These are phyloP conservation scores for Sminthopsis crassicaudata DNA, from an alignment of 2,113 vertebrate species.

Conservation along the genomic window DNA sequence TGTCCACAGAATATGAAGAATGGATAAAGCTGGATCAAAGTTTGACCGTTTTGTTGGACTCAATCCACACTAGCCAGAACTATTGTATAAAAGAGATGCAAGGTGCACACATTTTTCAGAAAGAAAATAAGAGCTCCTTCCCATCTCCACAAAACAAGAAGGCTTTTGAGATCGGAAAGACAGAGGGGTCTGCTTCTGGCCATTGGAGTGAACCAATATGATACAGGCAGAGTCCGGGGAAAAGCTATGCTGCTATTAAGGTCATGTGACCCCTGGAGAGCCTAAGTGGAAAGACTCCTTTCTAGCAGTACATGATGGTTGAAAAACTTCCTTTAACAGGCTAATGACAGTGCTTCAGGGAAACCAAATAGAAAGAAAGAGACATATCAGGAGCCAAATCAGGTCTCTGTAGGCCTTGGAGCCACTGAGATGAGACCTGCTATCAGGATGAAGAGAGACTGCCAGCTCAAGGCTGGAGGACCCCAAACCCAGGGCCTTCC, in stretches of 20 bases:
- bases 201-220: not conserved
- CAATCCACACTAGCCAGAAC: not conserved
- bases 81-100: not conserved
- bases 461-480: not conserved
- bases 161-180: not conserved
- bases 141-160: not conserved
- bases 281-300: not conserved
- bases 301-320: not conserved
- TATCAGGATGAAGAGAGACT: not conserved
- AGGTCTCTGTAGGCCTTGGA: slow-evolving; percentile 32
- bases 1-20: not conserved
- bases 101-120: not conserved
- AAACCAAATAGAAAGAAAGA: slow-evolving; percentile 20
- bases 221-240: not conserved
- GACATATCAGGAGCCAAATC: not conserved
- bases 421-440: not conserved
- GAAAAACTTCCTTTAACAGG: slow-evolving; percentile 10
- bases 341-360: slow-evolving; percentile 11
- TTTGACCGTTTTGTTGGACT: not conserved
- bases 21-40: not conserved
- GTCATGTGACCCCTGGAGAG: not conserved
- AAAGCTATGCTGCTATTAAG: not conserved
- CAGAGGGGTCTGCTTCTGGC: not conserved
- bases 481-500: not conserved
- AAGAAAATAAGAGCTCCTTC: not conserved